These are phyloP conservation scores for Gadopsis marmoratus DNA, from an alignment of 2,797 vertebrate genomes.

Conservation along the genomic window DNA sequence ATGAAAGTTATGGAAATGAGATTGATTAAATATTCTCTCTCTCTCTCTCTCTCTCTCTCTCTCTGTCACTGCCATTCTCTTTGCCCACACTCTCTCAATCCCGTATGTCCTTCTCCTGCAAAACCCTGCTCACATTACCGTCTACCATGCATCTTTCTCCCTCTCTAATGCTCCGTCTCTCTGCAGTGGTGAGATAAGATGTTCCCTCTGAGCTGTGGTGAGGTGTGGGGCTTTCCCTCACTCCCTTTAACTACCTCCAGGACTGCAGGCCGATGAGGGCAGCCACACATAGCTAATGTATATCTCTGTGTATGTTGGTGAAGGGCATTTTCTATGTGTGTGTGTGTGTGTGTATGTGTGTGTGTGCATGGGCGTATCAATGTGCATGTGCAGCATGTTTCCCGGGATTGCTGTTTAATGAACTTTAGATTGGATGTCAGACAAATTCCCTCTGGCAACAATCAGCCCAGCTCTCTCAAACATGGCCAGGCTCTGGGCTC, in stretches of 20 bases:
- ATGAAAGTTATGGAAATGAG: slow-evolving; percentile 69
- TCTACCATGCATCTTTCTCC: slow-evolving; percentile 72
- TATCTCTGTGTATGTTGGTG: slow-evolving; percentile 39
- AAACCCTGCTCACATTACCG: slow-evolving; percentile 64
- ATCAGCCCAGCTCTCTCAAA: slow-evolving; percentile 65
- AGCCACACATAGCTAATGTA: slow-evolving; percentile 48
- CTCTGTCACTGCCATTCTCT: slow-evolving; percentile 28
- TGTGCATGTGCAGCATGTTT: slow-evolving; percentile 65
- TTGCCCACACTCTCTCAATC: slow-evolving; percentile 41
- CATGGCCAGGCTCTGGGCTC: slow-evolving; percentile 64
- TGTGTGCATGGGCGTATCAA: slow-evolving; percentile 20
- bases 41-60: slow-evolving; percentile 11
- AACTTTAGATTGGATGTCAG: slow-evolving; percentile 81
- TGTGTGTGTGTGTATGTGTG: slow-evolving; percentile 17
- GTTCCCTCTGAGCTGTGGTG: slow-evolving; percentile 63
- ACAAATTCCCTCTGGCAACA: slow-evolving; percentile 74
- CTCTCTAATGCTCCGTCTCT: slow-evolving; percentile 71
- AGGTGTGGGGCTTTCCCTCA: slow-evolving; percentile 65
- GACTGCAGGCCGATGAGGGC: slow-evolving; percentile 53
- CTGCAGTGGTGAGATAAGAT: slow-evolving; percentile 81
- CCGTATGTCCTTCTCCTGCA: slow-evolving; percentile 65
- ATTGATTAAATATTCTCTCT: slow-evolving; percentile 58
- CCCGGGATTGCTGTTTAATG: slow-evolving; percentile 73
- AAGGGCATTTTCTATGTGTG: slow-evolving; percentile 23
- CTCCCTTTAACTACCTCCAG: slow-evolving; percentile 62